Percentiles rank a stretch among this genome's conserved stretches.
These are phyloP conservation scores for Aphelinus certus DNA, from an alignment of 1,140 invertebrate genomes.

Conservation along the genomic window DNA sequence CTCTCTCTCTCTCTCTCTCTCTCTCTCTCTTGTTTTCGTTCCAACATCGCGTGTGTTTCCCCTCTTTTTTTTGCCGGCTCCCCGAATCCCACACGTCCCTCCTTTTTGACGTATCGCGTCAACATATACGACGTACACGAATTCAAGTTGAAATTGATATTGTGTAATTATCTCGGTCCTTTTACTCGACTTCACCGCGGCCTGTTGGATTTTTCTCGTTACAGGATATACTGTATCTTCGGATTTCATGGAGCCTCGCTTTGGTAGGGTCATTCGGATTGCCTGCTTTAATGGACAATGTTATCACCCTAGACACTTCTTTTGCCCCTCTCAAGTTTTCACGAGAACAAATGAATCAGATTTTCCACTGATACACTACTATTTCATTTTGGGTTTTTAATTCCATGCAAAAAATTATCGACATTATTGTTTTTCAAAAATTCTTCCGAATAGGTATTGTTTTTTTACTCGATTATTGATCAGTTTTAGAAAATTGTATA, in stretches of 20 bases:
- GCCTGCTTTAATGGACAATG: too few relatives aligned
- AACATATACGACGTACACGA: constrained; percentile 22
- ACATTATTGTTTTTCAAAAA: too few relatives aligned
- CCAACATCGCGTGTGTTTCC: too few relatives aligned
- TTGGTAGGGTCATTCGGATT: too few relatives aligned
- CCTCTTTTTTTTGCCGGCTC: constrained; percentile 24
- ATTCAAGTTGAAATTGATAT: constrained; percentile 36
- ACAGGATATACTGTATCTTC: background rate
- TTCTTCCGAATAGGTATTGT: too few relatives aligned
- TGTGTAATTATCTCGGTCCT: constrained; percentile 36
- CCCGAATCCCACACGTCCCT: background rate
- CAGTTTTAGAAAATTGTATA: too few relatives aligned
- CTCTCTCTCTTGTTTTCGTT: constrained; percentile 36
- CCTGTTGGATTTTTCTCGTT: background rate
- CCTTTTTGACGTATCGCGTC: constrained; percentile 21
- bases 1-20: background rate
- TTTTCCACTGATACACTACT: background rate
- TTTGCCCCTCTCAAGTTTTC: too few relatives aligned
- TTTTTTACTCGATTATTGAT: too few relatives aligned
- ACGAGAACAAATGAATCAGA: background rate
- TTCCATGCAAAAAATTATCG: background rate
- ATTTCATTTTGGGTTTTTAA: background rate
- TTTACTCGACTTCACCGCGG: constrained; percentile 35
- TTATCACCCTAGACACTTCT: too few relatives aligned
- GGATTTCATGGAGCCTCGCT: background rate